Base-by-base conservation (phyloP, 2,113 vertebrate species). In the Proterorhinus semilunaris region DNA sequence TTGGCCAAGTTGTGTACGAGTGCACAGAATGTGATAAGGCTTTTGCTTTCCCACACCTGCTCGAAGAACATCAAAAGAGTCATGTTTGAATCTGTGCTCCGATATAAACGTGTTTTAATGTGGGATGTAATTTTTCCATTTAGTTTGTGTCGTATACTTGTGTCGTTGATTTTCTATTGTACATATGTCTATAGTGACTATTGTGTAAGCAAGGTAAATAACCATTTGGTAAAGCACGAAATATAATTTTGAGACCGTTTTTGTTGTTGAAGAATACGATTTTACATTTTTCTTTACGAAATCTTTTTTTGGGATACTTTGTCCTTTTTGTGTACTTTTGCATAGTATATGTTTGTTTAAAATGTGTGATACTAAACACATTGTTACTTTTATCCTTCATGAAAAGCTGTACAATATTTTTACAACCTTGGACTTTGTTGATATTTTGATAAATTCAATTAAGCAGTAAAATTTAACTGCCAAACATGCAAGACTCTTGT, bases 11-110 rank as follows among this genome's bases (percentile, higher is more conserved):
- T 53, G 92, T 93, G 1, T 94, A 94, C 67, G 93, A 93, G 84
- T 94, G 93, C 82, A 90, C 89, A 10, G 93, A 93, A 78, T 94
- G 93, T 78, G 93, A 93, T 71, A 93, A 93, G 82, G 92, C 90
- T 1, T 94, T 94, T 75, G 92, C 92, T 75, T 93, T 92, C 75
- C 91, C 88, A 54, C 88, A 91, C 36, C 86, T 93, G 8, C 83
- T 94, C 72, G 90, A 92, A 51, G 82, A 92, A 75, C 93, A 94
- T 84, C 92, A 92, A 64, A 74, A 69, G 27, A 87, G 79, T 62
- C 92, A 94, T 76, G 67, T 66, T 53, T 62, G 51, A 36, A 68
- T 80, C 82, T 47, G 42, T 59, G 48, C 78, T 80, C 78, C 57
- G 16, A 36, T 43, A 62, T 63, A 51, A 7, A n/a, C 44, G 8